phyloP scores from a whole-genome alignment of 2,888 invertebrate species.

The Lasioglossum malachurum region DNA sequence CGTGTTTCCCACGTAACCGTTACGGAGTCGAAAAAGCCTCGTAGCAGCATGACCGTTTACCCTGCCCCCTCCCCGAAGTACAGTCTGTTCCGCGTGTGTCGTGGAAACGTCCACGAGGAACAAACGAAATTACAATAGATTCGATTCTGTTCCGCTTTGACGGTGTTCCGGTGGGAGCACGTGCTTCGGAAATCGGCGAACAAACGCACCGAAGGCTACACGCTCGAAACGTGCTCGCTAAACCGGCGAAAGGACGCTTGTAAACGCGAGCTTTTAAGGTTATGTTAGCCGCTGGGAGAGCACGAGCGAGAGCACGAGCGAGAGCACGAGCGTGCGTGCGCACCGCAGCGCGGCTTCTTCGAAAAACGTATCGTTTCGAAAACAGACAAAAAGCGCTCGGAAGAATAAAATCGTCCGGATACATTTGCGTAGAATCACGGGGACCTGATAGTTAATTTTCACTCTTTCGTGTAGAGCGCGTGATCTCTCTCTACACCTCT shows the following conservation, averaged over 20 bases:
- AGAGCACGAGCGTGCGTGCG: background rate
- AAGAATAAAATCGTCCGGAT: constrained; percentile 34
- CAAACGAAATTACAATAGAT: constrained; percentile 34
- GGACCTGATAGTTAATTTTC: constrained; percentile 55
- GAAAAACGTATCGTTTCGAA: constrained; percentile 22
- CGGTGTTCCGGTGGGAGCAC: constrained; percentile 28
- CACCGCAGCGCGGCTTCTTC: constrained; percentile 9
- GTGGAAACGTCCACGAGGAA: constrained; percentile 17
- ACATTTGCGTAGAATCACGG: constrained; percentile 56
- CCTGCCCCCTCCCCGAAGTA: background rate
- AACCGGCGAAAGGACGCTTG: background rate
- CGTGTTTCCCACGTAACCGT: constrained; percentile 23
- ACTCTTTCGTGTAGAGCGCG: constrained; percentile 45
- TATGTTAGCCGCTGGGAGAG: constrained; percentile 36
- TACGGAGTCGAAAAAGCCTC: constrained; percentile 11
- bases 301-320: background rate
- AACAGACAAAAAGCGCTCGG: constrained; percentile 25
- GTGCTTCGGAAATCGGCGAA: constrained; percentile 18
- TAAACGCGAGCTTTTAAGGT: constrained; percentile 47
- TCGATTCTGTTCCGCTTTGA: constrained; percentile 18
- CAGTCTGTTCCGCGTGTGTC: background rate
- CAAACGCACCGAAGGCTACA: constrained; percentile 14
- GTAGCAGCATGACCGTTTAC: background rate
- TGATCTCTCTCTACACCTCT: background rate
- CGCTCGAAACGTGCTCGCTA: background rate